Base-by-base conservation (phyloP, 2,888 invertebrate genomes). In the Aphrophora alni region DNA sequence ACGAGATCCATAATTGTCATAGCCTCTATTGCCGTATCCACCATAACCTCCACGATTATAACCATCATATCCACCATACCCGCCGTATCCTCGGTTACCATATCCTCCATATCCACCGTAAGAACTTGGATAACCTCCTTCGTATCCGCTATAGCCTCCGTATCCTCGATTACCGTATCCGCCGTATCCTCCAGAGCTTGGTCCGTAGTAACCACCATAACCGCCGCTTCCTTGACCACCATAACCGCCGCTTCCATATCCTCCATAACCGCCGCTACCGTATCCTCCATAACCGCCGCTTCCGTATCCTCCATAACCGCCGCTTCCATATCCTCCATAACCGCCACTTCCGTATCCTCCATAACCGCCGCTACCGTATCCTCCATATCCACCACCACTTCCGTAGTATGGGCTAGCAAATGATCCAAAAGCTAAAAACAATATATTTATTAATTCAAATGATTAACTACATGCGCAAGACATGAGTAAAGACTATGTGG, bases 21-120 rank as follows among this genome's bases (percentile, higher is more conserved):
- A 77, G 38, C 71, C 70, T 71, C 77, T 44, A 25, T 77, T 59
- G 8, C 75, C 51, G 25, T 76, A 77, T 28, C 70, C 69, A 4
- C 77, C 77, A 33, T 77, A 77, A 28, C 77, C 77, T n/a, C n/a
- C n/a, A n/a, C n/a, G n/a, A n/a, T n/a, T n/a, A n/a, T n/a, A n/a
- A n/a, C n/a, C n/a, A n/a, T n/a, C n/a, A n/a, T n/a, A n/a, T 10
- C 69, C 69, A 14, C 69, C 69, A 14, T 69, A 69, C 7, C 69
- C 69, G 21, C 69, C 69, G 24, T 69, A 69, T 44, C 44, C n/a
- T n/a, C n/a, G 5, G 44, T 44, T 44, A 44, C 73, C 73, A n/a
- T 73, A 73, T 3, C 38, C 24, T 12, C 24, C 24, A 25, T 38
- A 27, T 44, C 75, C 74, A 2, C 74, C 27, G 5, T 25, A 17